phyloP scores from a whole-genome alignment of 2,888 invertebrate species.

The Dryomyza anilis region DNA sequence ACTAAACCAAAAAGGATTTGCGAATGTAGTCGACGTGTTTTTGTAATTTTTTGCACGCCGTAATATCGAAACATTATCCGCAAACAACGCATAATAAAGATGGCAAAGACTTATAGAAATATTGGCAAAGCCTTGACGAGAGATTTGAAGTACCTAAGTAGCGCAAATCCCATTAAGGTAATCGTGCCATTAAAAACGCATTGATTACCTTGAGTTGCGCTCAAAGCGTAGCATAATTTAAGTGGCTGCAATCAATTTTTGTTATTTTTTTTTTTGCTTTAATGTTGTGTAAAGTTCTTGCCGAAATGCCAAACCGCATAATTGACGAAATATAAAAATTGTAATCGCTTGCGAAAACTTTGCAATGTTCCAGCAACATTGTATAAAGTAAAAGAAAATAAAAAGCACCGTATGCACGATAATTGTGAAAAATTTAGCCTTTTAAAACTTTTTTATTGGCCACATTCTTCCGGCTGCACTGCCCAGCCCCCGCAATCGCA shows the following conservation, averaged over 20 bases:
- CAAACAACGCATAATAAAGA: background rate
- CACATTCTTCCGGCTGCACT: background rate
- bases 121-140: background rate
- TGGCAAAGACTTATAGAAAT: background rate
- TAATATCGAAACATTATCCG: background rate
- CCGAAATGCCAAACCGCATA: background rate
- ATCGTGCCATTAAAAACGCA: background rate
- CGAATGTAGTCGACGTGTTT: too few relatives aligned
- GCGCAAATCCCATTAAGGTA: too few relatives aligned
- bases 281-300: background rate
- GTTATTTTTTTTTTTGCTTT: too few relatives aligned
- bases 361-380: background rate
- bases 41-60: background rate
- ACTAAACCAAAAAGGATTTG: too few relatives aligned
- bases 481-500: background rate
- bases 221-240: background rate
- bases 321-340: constrained; percentile 5
- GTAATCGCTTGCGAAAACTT: constrained; percentile 10
- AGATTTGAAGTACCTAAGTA: too few relatives aligned
- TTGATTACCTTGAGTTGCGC: background rate
- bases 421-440: background rate
- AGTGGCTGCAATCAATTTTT: background rate
- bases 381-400: background rate
- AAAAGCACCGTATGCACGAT: background rate
- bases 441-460: constrained; percentile 4